A percentile compares a stretch with the other conserved stretches of the same genome.
phyloP scores from a whole-genome alignment of 2,113 vertebrate genomes.

The Lepidothrix coronata region DNA sequence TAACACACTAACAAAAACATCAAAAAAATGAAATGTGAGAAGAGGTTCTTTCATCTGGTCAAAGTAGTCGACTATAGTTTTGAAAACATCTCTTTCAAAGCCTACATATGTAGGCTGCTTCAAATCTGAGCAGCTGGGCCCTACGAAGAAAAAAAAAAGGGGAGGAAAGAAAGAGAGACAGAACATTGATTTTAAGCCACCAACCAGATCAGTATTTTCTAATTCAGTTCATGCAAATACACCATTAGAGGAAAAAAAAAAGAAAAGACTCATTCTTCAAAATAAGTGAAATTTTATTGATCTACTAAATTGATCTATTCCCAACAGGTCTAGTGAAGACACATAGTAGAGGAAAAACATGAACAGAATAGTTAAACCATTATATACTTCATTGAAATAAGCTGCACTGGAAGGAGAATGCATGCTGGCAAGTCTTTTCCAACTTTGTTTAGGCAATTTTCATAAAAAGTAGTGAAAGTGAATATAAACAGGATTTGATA shows the following conservation, averaged over 20 bases:
- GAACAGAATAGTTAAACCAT: background rate
- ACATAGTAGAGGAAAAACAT: background rate
- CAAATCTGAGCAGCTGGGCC: constrained; percentile 80
- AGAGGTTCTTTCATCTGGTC: constrained; percentile 82
- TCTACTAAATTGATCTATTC: background rate
- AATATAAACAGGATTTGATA: background rate
- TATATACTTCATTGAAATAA: background rate
- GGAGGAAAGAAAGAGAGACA: background rate
- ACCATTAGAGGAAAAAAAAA: background rate
- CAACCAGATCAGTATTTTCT: background rate
- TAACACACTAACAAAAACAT: constrained; percentile 84
- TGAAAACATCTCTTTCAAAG: constrained; percentile 88
- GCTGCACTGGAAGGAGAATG: background rate
- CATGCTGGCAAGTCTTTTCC: background rate
- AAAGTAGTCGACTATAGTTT: constrained; percentile 84
- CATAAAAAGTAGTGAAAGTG: background rate
- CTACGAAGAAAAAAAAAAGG: constrained; percentile 39
- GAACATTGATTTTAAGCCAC: background rate
- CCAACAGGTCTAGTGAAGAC: background rate
- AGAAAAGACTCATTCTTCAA: background rate
- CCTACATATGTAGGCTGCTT: constrained; percentile 83
- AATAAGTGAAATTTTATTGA: background rate
- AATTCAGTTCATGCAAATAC: background rate
- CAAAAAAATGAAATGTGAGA: constrained; percentile 85
- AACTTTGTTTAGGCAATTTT: background rate